A percentile compares a stretch with the other conserved stretches of the same genome.
These are phyloP conservation scores for Bruchidius siliquastri DNA, from an alignment of 2,888 invertebrate species.

Conservation along the genomic window DNA sequence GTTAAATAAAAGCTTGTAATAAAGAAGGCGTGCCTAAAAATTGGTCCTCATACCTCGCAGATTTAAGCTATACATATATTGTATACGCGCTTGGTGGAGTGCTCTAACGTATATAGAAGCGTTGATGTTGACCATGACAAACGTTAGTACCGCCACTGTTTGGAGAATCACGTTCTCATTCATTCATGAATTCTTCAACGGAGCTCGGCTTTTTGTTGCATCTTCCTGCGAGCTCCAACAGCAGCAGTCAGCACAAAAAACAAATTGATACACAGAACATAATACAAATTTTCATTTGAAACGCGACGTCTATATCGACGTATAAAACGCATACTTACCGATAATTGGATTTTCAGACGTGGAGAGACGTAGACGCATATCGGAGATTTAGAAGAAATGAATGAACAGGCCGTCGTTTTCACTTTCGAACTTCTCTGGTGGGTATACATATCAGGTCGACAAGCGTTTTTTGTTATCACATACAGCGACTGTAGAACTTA, in stretches of 20 bases:
- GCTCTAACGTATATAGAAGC: too few species aligned
- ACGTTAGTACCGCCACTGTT: neutral
- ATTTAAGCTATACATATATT: too few species aligned
- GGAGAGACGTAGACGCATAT: neutral
- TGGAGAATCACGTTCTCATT: slow-evolving; percentile 7
- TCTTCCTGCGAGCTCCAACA: slow-evolving; percentile 11
- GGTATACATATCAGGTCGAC: neutral
- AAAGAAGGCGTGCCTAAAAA: too few species aligned
- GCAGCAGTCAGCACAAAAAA: neutral
- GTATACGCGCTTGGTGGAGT: too few species aligned
- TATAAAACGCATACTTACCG: neutral
- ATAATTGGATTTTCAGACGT: neutral
- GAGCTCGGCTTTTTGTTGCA: slow-evolving; percentile 20
- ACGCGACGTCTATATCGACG: neutral
- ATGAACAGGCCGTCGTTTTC: neutral
- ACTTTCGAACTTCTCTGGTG: neutral
- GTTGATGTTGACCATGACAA: neutral
- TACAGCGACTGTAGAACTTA: too few species aligned
- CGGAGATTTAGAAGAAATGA: neutral
- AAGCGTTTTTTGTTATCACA: too few species aligned
- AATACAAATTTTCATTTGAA: neutral
- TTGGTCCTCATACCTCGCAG: too few species aligned
- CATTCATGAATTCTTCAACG: slow-evolving; percentile 27
- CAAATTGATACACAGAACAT: neutral
- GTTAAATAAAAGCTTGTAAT: too few species aligned